These are phyloP conservation scores for Myocastor coypus DNA, from an alignment of 2,113 vertebrate species.

Conservation along the genomic window DNA sequence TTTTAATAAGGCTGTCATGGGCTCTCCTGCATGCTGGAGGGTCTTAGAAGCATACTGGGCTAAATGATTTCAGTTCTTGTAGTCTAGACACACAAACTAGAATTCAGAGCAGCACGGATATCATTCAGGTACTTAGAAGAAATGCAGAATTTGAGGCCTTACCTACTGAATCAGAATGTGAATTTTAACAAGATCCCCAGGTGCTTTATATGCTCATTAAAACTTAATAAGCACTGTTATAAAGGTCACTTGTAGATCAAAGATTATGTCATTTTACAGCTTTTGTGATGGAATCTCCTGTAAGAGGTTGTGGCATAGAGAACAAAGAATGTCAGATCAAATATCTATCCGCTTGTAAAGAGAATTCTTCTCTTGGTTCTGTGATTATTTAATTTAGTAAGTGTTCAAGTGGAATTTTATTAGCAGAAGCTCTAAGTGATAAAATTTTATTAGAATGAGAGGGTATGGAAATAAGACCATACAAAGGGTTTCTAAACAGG, in stretches of 20 bases:
- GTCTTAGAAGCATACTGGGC: not conserved
- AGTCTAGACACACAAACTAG: not conserved
- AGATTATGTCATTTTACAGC: slow-evolving; percentile 17
- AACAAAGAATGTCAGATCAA: slow-evolving; percentile 20
- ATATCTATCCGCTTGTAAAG: not conserved
- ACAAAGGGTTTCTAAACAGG: not conserved
- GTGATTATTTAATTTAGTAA: slow-evolving; percentile 52
- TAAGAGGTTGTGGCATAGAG: not conserved
- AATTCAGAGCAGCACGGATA: not conserved
- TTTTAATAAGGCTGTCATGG: not conserved
- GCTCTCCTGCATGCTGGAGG: not conserved
- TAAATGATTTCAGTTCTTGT: not conserved
- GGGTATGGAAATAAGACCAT: not conserved
- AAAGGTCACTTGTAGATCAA: slow-evolving; percentile 38
- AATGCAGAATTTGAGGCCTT: not conserved
- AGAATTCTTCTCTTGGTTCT: slow-evolving; percentile 15
- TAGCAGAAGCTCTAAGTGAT: slow-evolving; percentile 37
- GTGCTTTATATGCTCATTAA: not conserved
- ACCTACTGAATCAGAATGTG: not conserved
- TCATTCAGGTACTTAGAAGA: not conserved
- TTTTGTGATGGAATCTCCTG: slow-evolving; percentile 19
- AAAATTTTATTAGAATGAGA: slow-evolving; percentile 16
- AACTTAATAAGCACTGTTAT: not conserved
- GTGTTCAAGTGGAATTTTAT: slow-evolving; percentile 40
- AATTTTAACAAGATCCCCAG: slow-evolving; percentile 38